Conservation (phyloP, 2,888 invertebrate genomes). For the Hanleya hanleyi region DNA sequence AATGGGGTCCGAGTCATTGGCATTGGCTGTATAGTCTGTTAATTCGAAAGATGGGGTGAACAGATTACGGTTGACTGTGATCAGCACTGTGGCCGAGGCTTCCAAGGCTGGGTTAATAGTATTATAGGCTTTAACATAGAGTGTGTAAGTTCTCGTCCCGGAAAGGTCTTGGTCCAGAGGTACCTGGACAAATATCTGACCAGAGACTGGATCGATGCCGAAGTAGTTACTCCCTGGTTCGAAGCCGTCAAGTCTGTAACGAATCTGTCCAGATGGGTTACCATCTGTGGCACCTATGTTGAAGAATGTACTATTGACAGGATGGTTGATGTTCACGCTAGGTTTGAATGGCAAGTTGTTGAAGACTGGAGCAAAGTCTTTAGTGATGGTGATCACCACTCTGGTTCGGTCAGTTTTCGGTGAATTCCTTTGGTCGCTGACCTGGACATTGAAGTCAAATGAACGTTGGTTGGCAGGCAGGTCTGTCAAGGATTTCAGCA, state of each 20-base stretch:
- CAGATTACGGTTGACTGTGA: constrained; percentile 59
- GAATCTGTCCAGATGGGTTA: constrained; percentile 33
- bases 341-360: constrained; percentile 49
- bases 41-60: constrained; percentile 43
- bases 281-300: constrained; percentile 52
- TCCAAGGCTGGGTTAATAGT: constrained; percentile 39
- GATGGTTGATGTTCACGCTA: constrained; percentile 41
- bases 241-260: constrained; percentile 47
- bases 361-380: constrained; percentile 48
- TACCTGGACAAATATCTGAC: constrained; percentile 47
- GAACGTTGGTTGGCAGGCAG: not conserved
- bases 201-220: constrained; percentile 44
- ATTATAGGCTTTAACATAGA: constrained; percentile 42
- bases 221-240: constrained; percentile 53
- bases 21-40: constrained; percentile 11
- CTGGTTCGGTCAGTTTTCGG: not conserved
- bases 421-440: constrained; percentile 44
- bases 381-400: constrained; percentile 44
- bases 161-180: constrained; percentile 32
- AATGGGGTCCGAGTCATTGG: constrained; percentile 21
- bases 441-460: constrained; percentile 16
- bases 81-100: constrained; percentile 48
- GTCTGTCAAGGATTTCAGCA: constrained; percentile 15
- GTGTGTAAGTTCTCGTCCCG: not conserved
- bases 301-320: constrained; percentile 47